Base-by-base conservation (phyloP, 1,140 invertebrate species). In the Apis dorsata region DNA sequence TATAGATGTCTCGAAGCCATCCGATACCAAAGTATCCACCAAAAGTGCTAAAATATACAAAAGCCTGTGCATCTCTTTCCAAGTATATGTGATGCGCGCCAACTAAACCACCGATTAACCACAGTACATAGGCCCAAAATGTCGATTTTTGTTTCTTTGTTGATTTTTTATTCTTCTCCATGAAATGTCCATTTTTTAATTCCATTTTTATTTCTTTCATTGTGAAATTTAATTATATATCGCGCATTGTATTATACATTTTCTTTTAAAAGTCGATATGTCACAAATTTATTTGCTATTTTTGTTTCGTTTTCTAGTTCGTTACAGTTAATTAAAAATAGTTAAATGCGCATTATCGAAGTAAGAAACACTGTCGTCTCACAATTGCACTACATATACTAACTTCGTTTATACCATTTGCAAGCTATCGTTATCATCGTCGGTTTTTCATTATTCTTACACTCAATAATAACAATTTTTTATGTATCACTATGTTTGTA, bases 51-150 rank as follows among this genome's bases (percentile, higher is more conserved):
- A 97, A 97, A 95, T 97, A 98, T 0, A 98, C 94, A 90, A 99
- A 97, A 0, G 97, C 98, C 90, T 99, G 98, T n/a, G 96, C 95
- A 92, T 99, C 98, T 78, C 98, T 94, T 68, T 96, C 95, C 66
- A 99, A 94, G 92, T 99, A 99, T 89, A 99, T 95, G 92, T 99
- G 98, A 94, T 99, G 98, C 3, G 98, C 92, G 1, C 98, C 98
- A 85, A 98, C 96, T 87, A 97, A 94, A 15, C 98, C 98, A 59
- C 97, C 97, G 84, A 98, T 95, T 0, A 98, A 89, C 98, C 98
- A 99, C 24, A 97, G 94, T 24, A 99, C 65, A 92, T 98, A 98
- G 0, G 98, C 95, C 85, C 85, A 86, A 66, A 93, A 87, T 55
- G 72, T 89, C 0, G 90, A 89, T 69, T 85, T 91, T 51, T 71